Evolutionary conservation across 2,797 vertebrate genomes (phyloP).

Genomic region (Tapera naevia): DNA sequence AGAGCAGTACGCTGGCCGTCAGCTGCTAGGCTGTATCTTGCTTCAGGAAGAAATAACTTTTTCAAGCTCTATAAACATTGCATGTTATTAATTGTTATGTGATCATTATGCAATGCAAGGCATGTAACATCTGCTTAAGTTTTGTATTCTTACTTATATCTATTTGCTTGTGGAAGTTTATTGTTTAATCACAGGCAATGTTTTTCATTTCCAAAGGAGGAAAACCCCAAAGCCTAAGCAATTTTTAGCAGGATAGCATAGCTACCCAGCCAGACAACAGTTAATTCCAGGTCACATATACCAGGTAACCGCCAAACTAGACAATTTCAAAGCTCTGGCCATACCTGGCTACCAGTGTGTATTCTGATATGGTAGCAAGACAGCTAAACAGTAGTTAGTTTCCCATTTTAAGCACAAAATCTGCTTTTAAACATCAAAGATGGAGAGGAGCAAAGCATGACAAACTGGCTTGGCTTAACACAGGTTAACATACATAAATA

Average conservation of each 20-base stretch:
- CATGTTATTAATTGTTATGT: neutral
- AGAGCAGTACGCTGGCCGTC: neutral
- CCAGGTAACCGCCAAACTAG: neutral
- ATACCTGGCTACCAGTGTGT: neutral
- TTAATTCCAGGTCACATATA: neutral
- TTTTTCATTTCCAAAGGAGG: neutral
- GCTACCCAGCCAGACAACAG: neutral
- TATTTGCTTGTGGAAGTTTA: neutral
- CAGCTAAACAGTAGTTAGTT: neutral
- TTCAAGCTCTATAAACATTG: neutral
- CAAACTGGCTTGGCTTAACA: neutral
- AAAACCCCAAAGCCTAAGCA: neutral
- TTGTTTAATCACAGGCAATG: neutral
- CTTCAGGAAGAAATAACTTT: neutral
- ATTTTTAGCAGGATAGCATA: neutral
- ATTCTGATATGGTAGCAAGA: neutral
- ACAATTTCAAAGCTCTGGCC: neutral
- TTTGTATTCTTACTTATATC: neutral
- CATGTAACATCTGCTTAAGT: neutral
- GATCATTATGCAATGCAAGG: neutral
- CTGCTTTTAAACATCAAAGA: neutral
- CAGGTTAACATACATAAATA: neutral
- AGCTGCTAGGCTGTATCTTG: neutral
- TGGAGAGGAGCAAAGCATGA: neutral
- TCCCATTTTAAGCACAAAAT: neutral